Conservation (phyloP, 1,140 invertebrate species). For the Oryctes rhinoceros region DNA sequence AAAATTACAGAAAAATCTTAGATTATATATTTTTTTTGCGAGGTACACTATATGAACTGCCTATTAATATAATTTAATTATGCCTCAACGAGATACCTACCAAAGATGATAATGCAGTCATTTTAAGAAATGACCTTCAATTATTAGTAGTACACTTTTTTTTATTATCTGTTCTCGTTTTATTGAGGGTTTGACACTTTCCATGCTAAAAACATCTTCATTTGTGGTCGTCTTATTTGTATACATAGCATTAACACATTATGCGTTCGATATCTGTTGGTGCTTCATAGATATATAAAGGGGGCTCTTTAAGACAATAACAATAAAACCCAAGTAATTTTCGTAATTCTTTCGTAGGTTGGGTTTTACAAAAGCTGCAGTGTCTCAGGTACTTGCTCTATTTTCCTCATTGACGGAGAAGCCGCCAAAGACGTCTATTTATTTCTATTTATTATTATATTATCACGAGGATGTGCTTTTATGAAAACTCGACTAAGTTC, state of each 20-base stretch:
- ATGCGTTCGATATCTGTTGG: neutral
- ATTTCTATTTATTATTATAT: neutral
- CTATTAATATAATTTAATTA: too few relatives aligned
- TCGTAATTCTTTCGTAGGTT: slow-evolving; percentile 28
- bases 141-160: too few relatives aligned
- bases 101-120: too few relatives aligned
- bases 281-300: neutral
- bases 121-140: too few relatives aligned
- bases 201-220: slow-evolving; percentile 31
- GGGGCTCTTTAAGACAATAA: neutral
- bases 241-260: neutral
- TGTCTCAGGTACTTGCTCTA: slow-evolving; percentile 32
- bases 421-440: slow-evolving; percentile 1
- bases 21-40: too few relatives aligned
- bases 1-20: too few relatives aligned
- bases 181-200: too few relatives aligned
- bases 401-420: slow-evolving; percentile 12
- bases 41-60: too few relatives aligned
- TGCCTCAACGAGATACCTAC: too few relatives aligned
- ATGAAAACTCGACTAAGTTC: neutral
- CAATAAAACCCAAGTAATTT: slow-evolving; percentile 2
- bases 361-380: slow-evolving; percentile 32
- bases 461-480: neutral
- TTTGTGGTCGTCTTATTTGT: neutral
- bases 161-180: too few relatives aligned